Evolutionary conservation across 1,140 invertebrate genomes (phyloP), one percentile per base, ranked within the genome.

Genomic region (Caenorhabditis latens): DNA sequence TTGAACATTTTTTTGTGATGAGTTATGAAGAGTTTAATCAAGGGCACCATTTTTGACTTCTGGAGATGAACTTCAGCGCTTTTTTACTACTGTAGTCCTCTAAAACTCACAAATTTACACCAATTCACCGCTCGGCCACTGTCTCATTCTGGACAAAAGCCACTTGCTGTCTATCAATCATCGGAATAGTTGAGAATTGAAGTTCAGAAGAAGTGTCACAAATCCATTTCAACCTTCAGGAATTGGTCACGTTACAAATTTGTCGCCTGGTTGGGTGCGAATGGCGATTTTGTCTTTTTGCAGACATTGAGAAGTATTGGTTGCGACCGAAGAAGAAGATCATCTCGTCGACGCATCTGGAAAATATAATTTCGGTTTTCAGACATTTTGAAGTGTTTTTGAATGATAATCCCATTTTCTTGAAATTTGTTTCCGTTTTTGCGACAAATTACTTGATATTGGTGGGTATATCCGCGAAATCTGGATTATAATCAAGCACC

Each of bases 101-200:
- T 14, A 14, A 58, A 32, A 58, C 24, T 9, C n/a, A 85, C 48
- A 58, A 21, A 84, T 58, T 58, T 84, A 55, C 55, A 79, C 19
- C 32, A 43, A 79, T 50, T 50, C 8, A 46, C 65, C 11, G 40
- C 11, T 46, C 65, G 43, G 21, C 46, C 21, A 79, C 71, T 7
- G 46, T 79, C 42, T 79, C 71, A n/a, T 50, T 79, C 14, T 46
- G 50, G 6, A 79, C 71, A 24, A 79, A 79, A 2, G 46, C 71
- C 9, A 79, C 71, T 3, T 46, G 32, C 24, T n/a, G 14, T 9
- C 46, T 42, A 42, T 79, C 71, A 24, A 79, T 79, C 71, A 79
- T 79, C 14, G 71, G 71, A 11, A 79, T 19, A 19, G 71, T 24
- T 79, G 71, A 50, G 46, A 79, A n/a, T 79, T 79, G 71, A 79